These are phyloP conservation scores for Teinopalpus imperialis DNA, from an alignment of 2,888 invertebrate genomes.

Conservation along the genomic window DNA sequence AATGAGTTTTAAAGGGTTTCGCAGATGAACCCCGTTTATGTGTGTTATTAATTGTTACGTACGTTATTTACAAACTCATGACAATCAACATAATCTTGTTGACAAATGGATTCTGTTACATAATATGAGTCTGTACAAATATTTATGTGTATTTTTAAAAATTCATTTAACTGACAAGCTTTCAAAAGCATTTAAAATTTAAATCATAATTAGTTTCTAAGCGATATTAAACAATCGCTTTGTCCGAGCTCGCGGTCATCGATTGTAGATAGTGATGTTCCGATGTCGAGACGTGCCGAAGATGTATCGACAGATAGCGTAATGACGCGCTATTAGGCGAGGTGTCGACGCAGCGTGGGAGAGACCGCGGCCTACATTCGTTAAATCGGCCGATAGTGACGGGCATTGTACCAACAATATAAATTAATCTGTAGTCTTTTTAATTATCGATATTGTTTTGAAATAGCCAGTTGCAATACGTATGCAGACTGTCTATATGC, in stretches of 20 bases:
- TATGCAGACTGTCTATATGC: no score
- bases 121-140: background rate
- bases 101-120: background rate
- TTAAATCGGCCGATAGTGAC: slow-evolving; percentile 29
- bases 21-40: no score
- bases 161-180: slow-evolving; percentile 15
- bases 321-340: slow-evolving; percentile 72
- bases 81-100: background rate
- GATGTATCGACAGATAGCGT: slow-evolving; percentile 74
- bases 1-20: no score
- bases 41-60: no score
- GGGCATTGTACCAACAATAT: background rate
- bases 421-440: background rate
- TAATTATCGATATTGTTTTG: background rate
- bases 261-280: slow-evolving; percentile 66
- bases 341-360: slow-evolving; percentile 78
- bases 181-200: slow-evolving; percentile 23
- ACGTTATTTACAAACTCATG: background rate
- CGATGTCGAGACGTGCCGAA: slow-evolving; percentile 46
- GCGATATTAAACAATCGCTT: slow-evolving; percentile 59
- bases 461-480: background rate
- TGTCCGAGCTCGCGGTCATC: slow-evolving; percentile 56
- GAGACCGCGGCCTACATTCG: slow-evolving; percentile 65
- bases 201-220: slow-evolving; percentile 52
- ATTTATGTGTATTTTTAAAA: slow-evolving; percentile 2